These are phyloP conservation scores for Eucriotettix oculatus DNA, from an alignment of 2,888 invertebrate species.

Conservation along the genomic window DNA sequence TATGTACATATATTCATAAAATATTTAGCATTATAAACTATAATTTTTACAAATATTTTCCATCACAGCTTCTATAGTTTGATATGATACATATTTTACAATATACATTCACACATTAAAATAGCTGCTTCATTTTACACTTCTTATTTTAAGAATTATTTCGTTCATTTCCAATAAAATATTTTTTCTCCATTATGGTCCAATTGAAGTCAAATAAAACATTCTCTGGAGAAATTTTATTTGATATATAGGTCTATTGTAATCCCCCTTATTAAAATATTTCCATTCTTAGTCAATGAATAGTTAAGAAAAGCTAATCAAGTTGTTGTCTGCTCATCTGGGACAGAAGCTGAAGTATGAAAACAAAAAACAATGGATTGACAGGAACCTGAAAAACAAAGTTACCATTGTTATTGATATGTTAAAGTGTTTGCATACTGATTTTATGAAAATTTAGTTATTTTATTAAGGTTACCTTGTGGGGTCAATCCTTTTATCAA, in stretches of 20 bases:
- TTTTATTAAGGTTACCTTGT: conserved; percentile 41
- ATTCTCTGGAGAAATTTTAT: too few species aligned
- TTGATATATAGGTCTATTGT: too few species aligned
- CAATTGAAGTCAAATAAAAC: too few species aligned
- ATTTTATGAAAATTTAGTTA: not conserved
- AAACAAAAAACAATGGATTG: conserved; percentile 77
- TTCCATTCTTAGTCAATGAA: not conserved
- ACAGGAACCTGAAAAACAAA: conserved; percentile 58
- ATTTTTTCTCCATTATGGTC: too few species aligned
- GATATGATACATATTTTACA: too few species aligned
- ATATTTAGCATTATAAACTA: not conserved
- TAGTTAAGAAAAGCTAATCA: not conserved
- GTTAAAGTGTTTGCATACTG: not conserved
- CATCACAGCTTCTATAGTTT: not conserved
- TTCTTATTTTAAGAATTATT: too few species aligned
- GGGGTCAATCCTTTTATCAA: conserved; percentile 61
- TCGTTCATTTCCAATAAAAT: too few species aligned
- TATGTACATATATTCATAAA: not conserved
- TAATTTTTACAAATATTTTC: not conserved
- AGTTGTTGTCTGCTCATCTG: conserved; percentile 19
- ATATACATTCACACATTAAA: too few species aligned
- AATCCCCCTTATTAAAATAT: too few species aligned
- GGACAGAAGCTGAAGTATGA: conserved; percentile 73
- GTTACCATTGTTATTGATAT: conserved; percentile 4
- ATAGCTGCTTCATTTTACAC: too few species aligned